These are phyloP conservation scores for Orthosia gracilis DNA, from an alignment of 2,888 invertebrate genomes.

Conservation along the genomic window DNA sequence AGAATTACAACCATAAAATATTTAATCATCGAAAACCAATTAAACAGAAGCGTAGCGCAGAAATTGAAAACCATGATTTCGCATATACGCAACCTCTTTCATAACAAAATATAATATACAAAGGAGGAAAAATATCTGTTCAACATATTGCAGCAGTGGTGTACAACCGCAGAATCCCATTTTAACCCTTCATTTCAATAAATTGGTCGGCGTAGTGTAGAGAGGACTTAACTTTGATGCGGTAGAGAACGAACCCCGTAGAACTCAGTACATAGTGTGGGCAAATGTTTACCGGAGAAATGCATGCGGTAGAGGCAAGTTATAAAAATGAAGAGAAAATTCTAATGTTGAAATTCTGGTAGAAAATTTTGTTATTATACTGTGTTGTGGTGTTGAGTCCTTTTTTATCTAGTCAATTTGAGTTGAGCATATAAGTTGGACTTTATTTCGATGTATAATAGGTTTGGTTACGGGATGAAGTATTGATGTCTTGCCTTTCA, in stretches of 20 bases:
- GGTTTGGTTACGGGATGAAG: slow-evolving; percentile 8
- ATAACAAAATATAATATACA: slow-evolving; percentile 52
- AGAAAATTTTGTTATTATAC: slow-evolving; percentile 28
- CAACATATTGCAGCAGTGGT: slow-evolving; percentile 57
- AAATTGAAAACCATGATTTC: slow-evolving; percentile 44
- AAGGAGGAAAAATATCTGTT: slow-evolving; percentile 62
- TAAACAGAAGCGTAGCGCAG: slow-evolving; percentile 24
- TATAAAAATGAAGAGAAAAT: slow-evolving; percentile 62
- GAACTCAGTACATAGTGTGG: slow-evolving; percentile 47
- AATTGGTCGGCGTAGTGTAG: slow-evolving; percentile 68
- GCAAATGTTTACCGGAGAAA: slow-evolving; percentile 63
- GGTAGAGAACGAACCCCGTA: slow-evolving; percentile 48
- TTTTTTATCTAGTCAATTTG: slow-evolving; percentile 35
- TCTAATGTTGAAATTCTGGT: slow-evolving; percentile 37
- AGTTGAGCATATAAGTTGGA: slow-evolving; percentile 4
- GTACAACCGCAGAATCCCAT: slow-evolving; percentile 74
- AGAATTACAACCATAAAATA: slow-evolving; percentile 12
- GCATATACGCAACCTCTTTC: slow-evolving; percentile 45
- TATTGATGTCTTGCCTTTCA: neutral
- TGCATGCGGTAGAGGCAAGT: slow-evolving; percentile 49
- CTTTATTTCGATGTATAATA: slow-evolving; percentile 15
- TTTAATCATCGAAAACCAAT: slow-evolving; percentile 40
- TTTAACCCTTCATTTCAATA: slow-evolving; percentile 79
- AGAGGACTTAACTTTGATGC: slow-evolving; percentile 68
- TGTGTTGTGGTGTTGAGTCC: slow-evolving; percentile 13